These are phyloP conservation scores for Leptoteleia sp. DNA, from an alignment of 1,140 invertebrate species.

Conservation along the genomic window DNA sequence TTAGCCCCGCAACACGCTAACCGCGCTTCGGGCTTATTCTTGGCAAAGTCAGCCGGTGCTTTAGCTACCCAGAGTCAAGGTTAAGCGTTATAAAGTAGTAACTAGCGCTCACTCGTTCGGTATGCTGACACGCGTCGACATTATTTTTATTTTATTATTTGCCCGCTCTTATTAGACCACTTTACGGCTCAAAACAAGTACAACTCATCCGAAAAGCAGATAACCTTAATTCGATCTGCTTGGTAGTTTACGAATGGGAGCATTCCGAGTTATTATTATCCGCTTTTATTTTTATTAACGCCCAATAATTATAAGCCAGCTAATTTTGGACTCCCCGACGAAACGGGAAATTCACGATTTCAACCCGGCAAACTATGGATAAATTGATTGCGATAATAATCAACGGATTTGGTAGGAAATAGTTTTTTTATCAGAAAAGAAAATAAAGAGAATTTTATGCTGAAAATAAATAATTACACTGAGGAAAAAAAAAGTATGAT, in stretches of 20 bases:
- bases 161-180: background rate
- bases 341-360: constrained; percentile 50
- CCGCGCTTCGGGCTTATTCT: constrained; percentile 72
- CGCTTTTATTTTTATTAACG: constrained; percentile 62
- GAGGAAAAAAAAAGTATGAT: no score
- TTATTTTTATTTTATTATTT: constrained; percentile 53
- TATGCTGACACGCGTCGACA: constrained; percentile 19
- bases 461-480: no score
- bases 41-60: constrained; percentile 74
- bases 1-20: constrained; percentile 78
- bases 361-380: constrained; percentile 8
- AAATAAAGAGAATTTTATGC: no score
- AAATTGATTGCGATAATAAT: no score
- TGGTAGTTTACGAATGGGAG: constrained; percentile 30
- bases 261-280: constrained; percentile 55
- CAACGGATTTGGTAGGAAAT: no score
- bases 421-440: no score
- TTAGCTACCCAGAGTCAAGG: constrained; percentile 79
- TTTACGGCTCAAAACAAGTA: constrained; percentile 16
- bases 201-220: constrained; percentile 31
- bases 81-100: constrained; percentile 75
- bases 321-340: constrained; percentile 51
- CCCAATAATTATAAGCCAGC: constrained; percentile 49
- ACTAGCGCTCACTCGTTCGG: constrained; percentile 53
- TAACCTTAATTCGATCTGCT: constrained; percentile 37